Base-by-base conservation (phyloP, 2,113 vertebrate genomes). In the Pholis gunnellus region DNA sequence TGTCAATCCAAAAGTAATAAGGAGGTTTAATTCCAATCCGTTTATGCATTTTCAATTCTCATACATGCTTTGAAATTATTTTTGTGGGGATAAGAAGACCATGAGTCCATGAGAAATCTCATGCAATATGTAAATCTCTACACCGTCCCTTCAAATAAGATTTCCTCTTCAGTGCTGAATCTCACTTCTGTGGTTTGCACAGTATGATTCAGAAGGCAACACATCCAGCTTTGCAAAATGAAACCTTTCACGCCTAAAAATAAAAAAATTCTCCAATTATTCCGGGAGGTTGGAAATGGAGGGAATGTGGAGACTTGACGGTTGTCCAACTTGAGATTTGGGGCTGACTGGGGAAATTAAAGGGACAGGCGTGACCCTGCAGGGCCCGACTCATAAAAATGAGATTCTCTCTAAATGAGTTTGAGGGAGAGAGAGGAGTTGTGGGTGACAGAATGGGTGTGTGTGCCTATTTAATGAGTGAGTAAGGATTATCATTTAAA, bases 401-500 rank as follows among this genome's bases (percentile, higher is more conserved):
- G 69, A 29, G 84, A 82, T 87, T 89, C 87, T 61, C 72, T 73
- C 64, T 75, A 72, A 81, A 85, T 78, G 48, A 85, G 71, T 76
- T 72, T 84, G 74, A 75, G 72, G 66, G 27, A 56, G 22, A 75
- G 34, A 81, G 44, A 27, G n/a, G 4, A 56, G n/a, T 10, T 68
- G 59, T 27, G 50, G 44, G 64, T 44, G 66, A 34, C 5, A 34
- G 34, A 6, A 34, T 60, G 36, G 40, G 4, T 60, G n/a, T 50
- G 67, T 67, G 60, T 68, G 70, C 25, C 72, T 66, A 20, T 65
- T 59, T 54, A 74, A 81, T 85, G 63, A 80, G 60, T 75, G 52
- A 77, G 79, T 75, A 59, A 77, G 79, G 77, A 82, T 88, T 70
- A 86, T 87, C 72, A 82, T 90, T 85, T 83, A 76, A 81, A 91